Evolutionary conservation across 1,140 invertebrate species (phyloP).

Genomic region (Callitettix versicolor): DNA sequence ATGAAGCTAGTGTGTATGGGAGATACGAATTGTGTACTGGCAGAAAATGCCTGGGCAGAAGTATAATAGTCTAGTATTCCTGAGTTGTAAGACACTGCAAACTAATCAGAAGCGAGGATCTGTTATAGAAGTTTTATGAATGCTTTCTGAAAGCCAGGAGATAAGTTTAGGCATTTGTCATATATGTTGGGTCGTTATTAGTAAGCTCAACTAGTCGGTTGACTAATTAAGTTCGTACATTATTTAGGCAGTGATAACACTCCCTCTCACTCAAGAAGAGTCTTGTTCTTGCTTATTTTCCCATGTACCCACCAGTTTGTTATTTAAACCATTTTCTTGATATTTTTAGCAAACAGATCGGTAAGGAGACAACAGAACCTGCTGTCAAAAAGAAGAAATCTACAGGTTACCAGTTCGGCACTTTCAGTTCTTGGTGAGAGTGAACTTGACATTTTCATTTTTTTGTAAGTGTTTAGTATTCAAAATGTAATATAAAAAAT

Average conservation of each 20-base stretch:
- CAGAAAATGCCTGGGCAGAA: neutral
- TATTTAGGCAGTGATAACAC: no score
- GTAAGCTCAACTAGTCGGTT: no score
- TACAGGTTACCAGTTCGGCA: conserved; percentile 42
- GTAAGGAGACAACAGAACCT: conserved; percentile 22
- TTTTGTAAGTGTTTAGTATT: neutral
- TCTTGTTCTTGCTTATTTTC: no score
- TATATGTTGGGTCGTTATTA: no score
- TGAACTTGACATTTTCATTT: neutral
- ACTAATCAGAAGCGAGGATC: neutral
- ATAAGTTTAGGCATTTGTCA: no score
- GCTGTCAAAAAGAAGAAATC: conserved; percentile 42
- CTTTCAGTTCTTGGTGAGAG: conserved; percentile 49
- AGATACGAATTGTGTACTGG: neutral
- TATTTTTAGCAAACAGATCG: conserved; percentile 13
- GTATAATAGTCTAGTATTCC: neutral
- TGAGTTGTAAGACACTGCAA: neutral
- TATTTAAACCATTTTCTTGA: no score
- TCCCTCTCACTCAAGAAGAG: no score
- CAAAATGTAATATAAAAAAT: no score
- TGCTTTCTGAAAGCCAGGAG: no score
- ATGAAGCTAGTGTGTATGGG: neutral
- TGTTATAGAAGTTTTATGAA: no score
- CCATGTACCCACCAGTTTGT: no score
- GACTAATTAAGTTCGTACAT: no score